Evolutionary conservation across 1,140 invertebrate genomes (phyloP).

Genomic region (Agraylea sexmaculata): DNA sequence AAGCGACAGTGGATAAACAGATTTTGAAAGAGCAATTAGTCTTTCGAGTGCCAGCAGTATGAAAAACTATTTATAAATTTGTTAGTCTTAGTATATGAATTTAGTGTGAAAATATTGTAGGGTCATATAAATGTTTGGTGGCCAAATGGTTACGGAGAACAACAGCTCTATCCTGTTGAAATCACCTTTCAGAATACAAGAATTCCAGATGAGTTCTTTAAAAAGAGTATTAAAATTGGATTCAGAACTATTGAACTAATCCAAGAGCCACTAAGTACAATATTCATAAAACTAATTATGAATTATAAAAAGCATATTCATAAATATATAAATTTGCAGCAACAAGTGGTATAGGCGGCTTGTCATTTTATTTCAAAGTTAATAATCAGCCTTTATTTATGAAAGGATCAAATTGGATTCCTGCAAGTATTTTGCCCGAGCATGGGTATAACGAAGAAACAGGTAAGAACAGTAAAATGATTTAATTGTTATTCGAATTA

Average conservation of each 20-base stretch:
- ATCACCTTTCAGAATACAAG: conserved; percentile 36
- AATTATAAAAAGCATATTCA: conserved; percentile 1
- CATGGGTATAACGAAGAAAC: conserved; percentile 37
- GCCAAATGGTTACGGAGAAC: conserved; percentile 87
- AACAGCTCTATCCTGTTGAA: conserved; percentile 61
- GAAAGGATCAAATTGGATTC: conserved; percentile 96
- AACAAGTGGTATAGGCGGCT: conserved; percentile 43
- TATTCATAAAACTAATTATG: conserved; percentile 3
- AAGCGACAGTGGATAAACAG: conserved; percentile 6
- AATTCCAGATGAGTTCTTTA: conserved; percentile 25
- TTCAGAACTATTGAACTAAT: conserved; percentile 78
- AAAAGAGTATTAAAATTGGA: conserved; percentile 53
- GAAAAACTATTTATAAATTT: background rate
- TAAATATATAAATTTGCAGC: conserved; percentile 21
- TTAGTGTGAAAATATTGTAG: conserved; percentile 24
- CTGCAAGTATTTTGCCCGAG: conserved; percentile 79
- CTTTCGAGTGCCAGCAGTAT: conserved; percentile 6
- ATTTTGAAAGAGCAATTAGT: conserved; percentile 5
- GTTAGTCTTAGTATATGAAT: background rate
- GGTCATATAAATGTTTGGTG: conserved; percentile 64
- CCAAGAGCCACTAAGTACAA: conserved; percentile 49
- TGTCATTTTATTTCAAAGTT: conserved; percentile 80
- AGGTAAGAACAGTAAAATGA: conserved; percentile 13
- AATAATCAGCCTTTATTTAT: conserved; percentile 86
- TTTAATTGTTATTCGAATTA: conserved; percentile 11